Evolutionary conservation across 92 coral and sea anemone species (phyloP), one percentile per base, ranked within the genome.

Genomic region (Zoanthus gigantus): DNA sequence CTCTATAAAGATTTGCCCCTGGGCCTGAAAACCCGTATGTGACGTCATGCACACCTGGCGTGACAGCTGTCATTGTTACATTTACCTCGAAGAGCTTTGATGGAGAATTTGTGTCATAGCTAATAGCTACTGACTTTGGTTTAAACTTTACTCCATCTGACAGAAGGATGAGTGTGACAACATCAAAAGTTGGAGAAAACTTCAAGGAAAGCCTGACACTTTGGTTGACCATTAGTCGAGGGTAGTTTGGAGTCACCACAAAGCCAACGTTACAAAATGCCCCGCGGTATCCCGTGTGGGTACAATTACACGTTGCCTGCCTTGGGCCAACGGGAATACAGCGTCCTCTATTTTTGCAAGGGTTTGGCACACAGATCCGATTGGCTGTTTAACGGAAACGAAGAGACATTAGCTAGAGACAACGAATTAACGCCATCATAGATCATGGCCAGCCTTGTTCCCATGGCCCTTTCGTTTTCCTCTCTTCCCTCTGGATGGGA

Each of bases 361-460:
- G 98, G 87, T 95, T 93, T 7, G 93, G 92, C 32, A 78, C 56
- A 84, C 98, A 95, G 37, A 94, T 83, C 37, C 79, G 82, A 78
- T 90, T 86, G 54, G 83, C 97, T 94, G 77, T 54, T 86, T 85
- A 74, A 72, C 63, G 17, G 17, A 42, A 7, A 18, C 7, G 23
- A 79, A 66, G 71, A 72, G 34, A 80, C 68, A 14, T 84, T 2
- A 18, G n/a, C 69, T 23, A n/a, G 30, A n/a, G 29, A 46, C 13
- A 12, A 6, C 4, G 6, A 61, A 61, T 18, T n/a, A 61, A 61
- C 9, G 0, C 1, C 68, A 15, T 61, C 68, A 15, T 61, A 15
- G 6, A 10, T 15, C 6, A 61, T 61, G 8, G 29, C 68, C 68
- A 61, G 6, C 6, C 18, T 61, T 61, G 6, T 61, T 15, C 6